Percentiles rank a stretch among this genome's conserved stretches.
Evolutionary conservation across 2,113 vertebrate species (phyloP).

Genomic region (Struthidea cinerea): DNA sequence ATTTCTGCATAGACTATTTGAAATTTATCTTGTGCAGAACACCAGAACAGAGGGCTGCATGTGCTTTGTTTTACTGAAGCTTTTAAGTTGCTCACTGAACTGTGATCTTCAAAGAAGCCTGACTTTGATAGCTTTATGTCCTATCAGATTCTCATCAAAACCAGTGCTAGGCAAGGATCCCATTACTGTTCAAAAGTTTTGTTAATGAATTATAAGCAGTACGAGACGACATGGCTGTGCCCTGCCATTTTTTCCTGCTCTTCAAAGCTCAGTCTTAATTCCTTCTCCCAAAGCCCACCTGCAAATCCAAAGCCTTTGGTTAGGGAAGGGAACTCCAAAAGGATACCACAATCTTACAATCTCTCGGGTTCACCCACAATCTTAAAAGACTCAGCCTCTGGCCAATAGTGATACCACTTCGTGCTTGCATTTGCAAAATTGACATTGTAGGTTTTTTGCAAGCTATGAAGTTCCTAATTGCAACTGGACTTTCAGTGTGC

Average conservation of each 20-base stretch:
- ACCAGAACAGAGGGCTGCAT: not conserved
- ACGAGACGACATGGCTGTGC: not conserved
- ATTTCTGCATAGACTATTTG: not conserved
- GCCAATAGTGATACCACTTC: not conserved
- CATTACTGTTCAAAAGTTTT: not conserved
- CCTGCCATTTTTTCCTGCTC: not conserved
- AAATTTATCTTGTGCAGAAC: not conserved
- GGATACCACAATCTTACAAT: not conserved
- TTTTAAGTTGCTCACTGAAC: slow-evolving; percentile 53
- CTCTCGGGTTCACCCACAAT: not conserved
- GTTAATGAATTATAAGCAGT: not conserved
- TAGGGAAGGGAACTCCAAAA: not conserved
- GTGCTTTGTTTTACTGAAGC: slow-evolving; percentile 23
- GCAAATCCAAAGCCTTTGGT: not conserved
- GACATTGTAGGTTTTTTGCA: not conserved
- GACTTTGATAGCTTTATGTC: slow-evolving; percentile 40
- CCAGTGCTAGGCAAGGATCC: not conserved
- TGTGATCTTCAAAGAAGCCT: slow-evolving; percentile 41
- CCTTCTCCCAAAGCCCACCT: not conserved
- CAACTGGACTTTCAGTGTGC: not conserved
- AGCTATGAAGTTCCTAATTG: not conserved
- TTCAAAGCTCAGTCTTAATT: not conserved
- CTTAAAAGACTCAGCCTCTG: not conserved
- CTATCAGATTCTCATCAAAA: slow-evolving; percentile 30
- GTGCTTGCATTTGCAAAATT: not conserved